Conservation (phyloP, 1,140 invertebrate species). For the Sitobion miscanthi region DNA sequence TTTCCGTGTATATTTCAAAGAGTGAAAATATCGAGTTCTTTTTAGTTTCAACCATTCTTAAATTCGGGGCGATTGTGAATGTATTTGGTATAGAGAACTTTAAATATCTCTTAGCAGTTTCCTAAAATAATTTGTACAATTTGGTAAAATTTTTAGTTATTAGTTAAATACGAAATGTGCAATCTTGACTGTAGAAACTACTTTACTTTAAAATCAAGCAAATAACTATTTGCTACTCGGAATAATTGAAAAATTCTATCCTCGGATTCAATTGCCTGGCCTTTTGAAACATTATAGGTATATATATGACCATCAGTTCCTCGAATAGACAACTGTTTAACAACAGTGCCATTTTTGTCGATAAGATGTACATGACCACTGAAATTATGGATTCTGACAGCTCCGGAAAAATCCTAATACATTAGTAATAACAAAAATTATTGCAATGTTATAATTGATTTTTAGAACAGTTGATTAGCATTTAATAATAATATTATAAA, state of each 20-base stretch:
- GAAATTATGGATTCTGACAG: slow-evolving; percentile 37
- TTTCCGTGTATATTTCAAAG: slow-evolving; percentile 2
- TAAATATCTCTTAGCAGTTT: slow-evolving; percentile 31
- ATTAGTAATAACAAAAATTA: background rate
- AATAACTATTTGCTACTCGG: slow-evolving; percentile 11
- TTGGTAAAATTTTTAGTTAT: background rate
- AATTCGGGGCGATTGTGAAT: background rate
- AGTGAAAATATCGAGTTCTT: background rate
- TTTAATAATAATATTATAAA: background rate
- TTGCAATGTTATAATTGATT: background rate
- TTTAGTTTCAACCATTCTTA: slow-evolving; percentile 42
- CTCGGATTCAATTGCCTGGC: background rate
- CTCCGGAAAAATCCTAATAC: background rate
- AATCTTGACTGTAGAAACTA: too few relatives aligned
- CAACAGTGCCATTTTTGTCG: slow-evolving; percentile 33
- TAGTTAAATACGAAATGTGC: background rate
- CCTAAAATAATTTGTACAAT: background rate
- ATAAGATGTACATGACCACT: background rate
- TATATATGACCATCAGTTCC: slow-evolving; percentile 41
- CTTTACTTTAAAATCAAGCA: slow-evolving; percentile 40
- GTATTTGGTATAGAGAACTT: slow-evolving; percentile 6
- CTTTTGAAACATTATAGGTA: slow-evolving; percentile 3
- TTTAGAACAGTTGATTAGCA: background rate
- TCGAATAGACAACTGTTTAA: slow-evolving; percentile 39
- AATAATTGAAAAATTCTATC: slow-evolving; percentile 44